Base-by-base conservation (phyloP, 2,113 vertebrate genomes). In the Channa maculata region DNA sequence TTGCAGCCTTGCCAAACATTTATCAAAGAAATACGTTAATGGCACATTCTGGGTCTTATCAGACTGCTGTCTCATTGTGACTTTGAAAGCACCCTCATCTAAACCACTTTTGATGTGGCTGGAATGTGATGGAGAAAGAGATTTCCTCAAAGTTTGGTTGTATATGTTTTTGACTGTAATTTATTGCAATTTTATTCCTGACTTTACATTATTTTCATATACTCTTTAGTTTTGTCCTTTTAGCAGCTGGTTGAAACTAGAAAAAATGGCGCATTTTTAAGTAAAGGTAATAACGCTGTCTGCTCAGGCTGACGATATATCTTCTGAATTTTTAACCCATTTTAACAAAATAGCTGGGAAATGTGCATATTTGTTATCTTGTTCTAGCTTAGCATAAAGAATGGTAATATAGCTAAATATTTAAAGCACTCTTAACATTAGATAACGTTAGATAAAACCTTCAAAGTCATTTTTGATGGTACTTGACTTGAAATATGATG, bases 21-120 rank as follows among this genome's bases (percentile, higher is more conserved):
- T 54, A 71, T 77, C 63, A 79, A 57, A 71, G 68, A 69, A 83
- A 83, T 68, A 51, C 62, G 54, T 79, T 71, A 43, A 67, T 58
- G 65, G 50, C 54, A 62, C 63, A 8, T 55, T 66, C 48, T 10
- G 11, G 15, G 10, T 51, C 74, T 71, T 43, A 62, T 75, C 63
- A 14, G 15, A 10, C 14, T 3, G 44, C 50, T 8, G 48, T 55
- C 3, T 60, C 24, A 24, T 24, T 24, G 24, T 24, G 24, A 24
- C 24, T 24, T 24, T 24, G 24, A 24, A 24, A 24, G 24, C 24
- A 24, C 24, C 24, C 50, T 45, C 41, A 1, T 6, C 57, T 63
- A 24, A 10, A 33, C 12, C 8, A 15, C 50, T 54, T 64, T 38
- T 57, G 34, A 50, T 51, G 49, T 6, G 41, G 46, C 11, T 49